phyloP scores from a whole-genome alignment of 2,797 vertebrate genomes.

The Moxostoma hubbsi region DNA sequence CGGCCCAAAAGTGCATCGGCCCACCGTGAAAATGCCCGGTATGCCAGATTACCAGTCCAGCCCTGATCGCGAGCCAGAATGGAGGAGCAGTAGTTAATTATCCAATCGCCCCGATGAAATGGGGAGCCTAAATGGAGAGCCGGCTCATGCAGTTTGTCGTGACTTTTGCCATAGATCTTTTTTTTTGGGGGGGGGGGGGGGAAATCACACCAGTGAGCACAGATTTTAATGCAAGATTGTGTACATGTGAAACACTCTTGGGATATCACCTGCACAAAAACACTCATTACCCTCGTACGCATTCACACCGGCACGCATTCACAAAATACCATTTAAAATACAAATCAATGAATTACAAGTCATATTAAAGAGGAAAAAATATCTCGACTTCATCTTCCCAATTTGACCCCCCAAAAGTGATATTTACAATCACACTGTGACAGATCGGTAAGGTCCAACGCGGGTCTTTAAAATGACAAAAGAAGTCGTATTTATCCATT shows the following conservation, averaged over 20 bases:
- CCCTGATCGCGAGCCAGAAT: too few relatives aligned
- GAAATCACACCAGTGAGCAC: conserved; percentile 78
- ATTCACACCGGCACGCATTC: conserved; percentile 61
- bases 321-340: conserved; percentile 69
- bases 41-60: too few relatives aligned
- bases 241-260: conserved; percentile 79
- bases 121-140: conserved; percentile 25
- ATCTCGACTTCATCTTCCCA: conserved; percentile 73
- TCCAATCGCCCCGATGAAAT: too few relatives aligned
- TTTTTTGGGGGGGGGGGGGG: conserved; percentile 23
- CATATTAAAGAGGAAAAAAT: conserved; percentile 81
- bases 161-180: conserved; percentile 76
- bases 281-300: conserved; percentile 56
- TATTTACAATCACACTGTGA: conserved; percentile 89
- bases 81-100: too few relatives aligned
- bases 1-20: too few relatives aligned
- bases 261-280: conserved; percentile 69
- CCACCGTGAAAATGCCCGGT: too few relatives aligned
- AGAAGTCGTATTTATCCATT: conserved; percentile 77
- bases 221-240: conserved; percentile 82
- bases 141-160: conserved; percentile 76
- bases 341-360: conserved; percentile 76
- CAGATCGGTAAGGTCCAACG: conserved; percentile 77
- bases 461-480: conserved; percentile 83
- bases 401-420: conserved; percentile 83